Conservation (phyloP, 1,140 invertebrate species). For the Rhynchophorus ferrugineus region DNA sequence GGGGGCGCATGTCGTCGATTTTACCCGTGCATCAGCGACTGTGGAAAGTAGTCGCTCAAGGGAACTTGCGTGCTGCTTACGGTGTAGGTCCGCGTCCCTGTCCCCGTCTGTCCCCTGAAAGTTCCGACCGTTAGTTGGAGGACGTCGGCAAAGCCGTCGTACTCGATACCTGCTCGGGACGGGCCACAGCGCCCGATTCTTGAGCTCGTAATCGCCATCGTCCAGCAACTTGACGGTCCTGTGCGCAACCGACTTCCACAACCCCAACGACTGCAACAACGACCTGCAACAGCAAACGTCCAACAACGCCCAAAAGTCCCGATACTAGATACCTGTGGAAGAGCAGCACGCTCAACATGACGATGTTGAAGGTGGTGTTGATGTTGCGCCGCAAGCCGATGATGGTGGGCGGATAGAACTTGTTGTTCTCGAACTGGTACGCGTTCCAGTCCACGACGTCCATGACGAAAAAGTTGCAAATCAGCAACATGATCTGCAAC, state of each 20-base stretch:
- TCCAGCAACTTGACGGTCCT: background rate
- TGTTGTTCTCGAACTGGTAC: background rate
- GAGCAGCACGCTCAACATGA: background rate
- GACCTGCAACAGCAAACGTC: too few relatives aligned
- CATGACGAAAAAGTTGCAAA: background rate
- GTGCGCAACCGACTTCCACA: constrained; percentile 6
- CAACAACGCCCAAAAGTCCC: too few relatives aligned
- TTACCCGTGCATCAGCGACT: constrained; percentile 8
- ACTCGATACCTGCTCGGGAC: too few relatives aligned
- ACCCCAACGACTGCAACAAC: constrained; percentile 7
- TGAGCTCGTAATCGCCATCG: constrained; percentile 9
- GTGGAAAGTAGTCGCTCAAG: constrained; percentile 10
- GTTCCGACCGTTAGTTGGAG: background rate
- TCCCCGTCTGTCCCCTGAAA: background rate
- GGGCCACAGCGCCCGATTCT: constrained; percentile 1
- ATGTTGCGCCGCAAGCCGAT: background rate
- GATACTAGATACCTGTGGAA: constrained; percentile 7
- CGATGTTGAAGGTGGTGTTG: background rate
- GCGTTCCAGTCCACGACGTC: background rate
- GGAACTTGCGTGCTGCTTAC: constrained; percentile 1
- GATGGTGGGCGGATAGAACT: constrained; percentile 1
- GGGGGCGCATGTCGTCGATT: too few relatives aligned
- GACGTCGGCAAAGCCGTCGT: too few relatives aligned
- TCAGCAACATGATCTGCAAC: background rate
- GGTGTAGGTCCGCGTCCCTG: background rate